These are phyloP conservation scores for Illadopsis cleaveri DNA, from an alignment of 2,113 vertebrate genomes.

Conservation along the genomic window DNA sequence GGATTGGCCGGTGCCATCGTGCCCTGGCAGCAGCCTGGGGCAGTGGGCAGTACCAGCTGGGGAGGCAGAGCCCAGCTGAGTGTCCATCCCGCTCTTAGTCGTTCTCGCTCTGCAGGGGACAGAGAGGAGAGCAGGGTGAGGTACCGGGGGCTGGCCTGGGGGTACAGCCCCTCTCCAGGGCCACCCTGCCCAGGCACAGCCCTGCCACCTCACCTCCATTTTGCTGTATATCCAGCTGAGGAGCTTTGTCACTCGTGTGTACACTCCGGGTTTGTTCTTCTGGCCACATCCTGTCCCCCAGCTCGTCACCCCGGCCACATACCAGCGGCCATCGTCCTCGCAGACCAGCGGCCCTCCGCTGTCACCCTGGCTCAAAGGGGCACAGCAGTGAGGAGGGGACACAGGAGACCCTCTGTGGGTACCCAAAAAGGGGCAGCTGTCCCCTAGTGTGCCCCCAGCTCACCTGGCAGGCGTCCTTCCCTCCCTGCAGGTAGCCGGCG, in stretches of 20 bases:
- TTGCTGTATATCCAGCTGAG: slow-evolving; percentile 87
- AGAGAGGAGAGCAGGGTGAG: background rate
- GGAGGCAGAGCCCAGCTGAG: background rate
- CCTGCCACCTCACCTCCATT: slow-evolving; percentile 84
- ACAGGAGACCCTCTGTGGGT: background rate
- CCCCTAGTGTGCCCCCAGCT: background rate
- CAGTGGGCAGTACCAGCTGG: accelerated
- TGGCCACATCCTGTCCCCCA: slow-evolving; percentile 90
- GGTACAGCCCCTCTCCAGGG: accelerated
- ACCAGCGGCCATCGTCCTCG: slow-evolving; percentile 72
- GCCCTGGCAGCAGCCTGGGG: background rate
- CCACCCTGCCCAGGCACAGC: background rate
- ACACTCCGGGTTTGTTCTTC: slow-evolving; percentile 86
- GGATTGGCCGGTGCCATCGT: background rate
- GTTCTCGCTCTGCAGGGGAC: slow-evolving; percentile 9
- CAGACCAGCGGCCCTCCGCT: slow-evolving; percentile 94
- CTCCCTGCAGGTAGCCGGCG: slow-evolving; percentile 84
- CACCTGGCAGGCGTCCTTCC: slow-evolving; percentile 92
- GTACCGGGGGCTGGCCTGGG: background rate
- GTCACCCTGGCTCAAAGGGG: slow-evolving; percentile 81
- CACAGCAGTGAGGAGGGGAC: background rate
- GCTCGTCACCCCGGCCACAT: slow-evolving; percentile 87
- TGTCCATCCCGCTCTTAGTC: background rate
- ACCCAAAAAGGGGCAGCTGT: background rate
- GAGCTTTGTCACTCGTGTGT: slow-evolving; percentile 81